Conservation (phyloP, 1,140 invertebrate genomes). For the Cotesia glomerata region DNA sequence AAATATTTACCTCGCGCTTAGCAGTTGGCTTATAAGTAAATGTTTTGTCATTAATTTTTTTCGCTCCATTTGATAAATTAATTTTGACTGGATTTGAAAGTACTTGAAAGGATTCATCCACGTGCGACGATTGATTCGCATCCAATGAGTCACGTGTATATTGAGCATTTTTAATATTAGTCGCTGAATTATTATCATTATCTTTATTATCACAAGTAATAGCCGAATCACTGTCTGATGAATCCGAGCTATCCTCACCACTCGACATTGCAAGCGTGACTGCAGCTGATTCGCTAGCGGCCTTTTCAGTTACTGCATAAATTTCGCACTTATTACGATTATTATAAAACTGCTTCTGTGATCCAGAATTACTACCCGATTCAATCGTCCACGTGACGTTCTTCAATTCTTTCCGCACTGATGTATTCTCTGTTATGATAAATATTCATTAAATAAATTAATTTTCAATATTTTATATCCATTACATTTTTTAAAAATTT, state of each 20-base stretch:
- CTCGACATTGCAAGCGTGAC: slow-evolving; percentile 56
- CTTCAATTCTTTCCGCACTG: neutral
- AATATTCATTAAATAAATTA: neutral
- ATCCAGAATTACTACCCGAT: neutral
- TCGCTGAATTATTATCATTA: neutral
- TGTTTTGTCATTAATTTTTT: neutral
- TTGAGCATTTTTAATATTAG: too few relatives aligned
- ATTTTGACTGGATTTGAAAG: neutral
- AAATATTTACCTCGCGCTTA: slow-evolving; percentile 15
- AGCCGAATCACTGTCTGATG: slow-evolving; percentile 34
- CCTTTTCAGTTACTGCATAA: slow-evolving; percentile 33
- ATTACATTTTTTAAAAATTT: too few relatives aligned
- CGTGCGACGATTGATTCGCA: slow-evolving; percentile 12
- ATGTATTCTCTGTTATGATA: neutral
- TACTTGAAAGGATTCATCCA: neutral
- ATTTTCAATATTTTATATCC: too few relatives aligned
- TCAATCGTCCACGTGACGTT: neutral
- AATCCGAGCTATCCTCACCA: slow-evolving; percentile 51
- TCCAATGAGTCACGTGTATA: slow-evolving; percentile 30
- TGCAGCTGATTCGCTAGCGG: slow-evolving; percentile 37
- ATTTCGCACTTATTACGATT: neutral
- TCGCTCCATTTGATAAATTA: neutral
- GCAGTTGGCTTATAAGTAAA: slow-evolving; percentile 6
- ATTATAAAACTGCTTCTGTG: too few relatives aligned
- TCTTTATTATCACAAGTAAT: slow-evolving; percentile 4